Base-by-base conservation (phyloP, 1,140 invertebrate genomes). In the Latrodectus geometricus region DNA sequence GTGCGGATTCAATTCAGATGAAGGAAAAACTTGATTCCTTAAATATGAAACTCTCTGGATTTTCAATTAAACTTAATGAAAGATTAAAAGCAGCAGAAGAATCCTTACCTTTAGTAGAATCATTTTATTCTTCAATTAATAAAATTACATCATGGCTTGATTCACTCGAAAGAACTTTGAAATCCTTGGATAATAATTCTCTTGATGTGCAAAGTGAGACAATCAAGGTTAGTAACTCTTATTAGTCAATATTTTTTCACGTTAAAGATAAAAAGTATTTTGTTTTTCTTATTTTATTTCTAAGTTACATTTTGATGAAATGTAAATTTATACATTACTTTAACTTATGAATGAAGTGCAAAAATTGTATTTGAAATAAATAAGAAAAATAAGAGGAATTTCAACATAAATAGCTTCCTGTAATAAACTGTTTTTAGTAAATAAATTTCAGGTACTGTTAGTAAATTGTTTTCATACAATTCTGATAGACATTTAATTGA, bases 1-100 rank as follows among this genome's bases (percentile, higher is more conserved):
- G 94, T 84, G 96, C 97, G 90, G 97, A 98, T 92, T 97, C 97
- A 0, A 92, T 98, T 75, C 96, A 97, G 90, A 92, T 98, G 0
- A 98, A 99, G 91, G 96, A 98, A 89, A 98, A 98, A 91, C 91
- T 98, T 21, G 97, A 98, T 90, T 95, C 96, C 0, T 91, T 98
- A 17, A 96, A 97, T 90, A 92, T 96, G 54, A 93, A 97, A 54
- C 99, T 97, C 91, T 95, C 95, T 85, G 97, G 98, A 89, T 92
- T 98, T 0, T 96, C 95, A 3, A 94, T 94, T 35, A 94, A 95
- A 49, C 95, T 96, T 12, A 94, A 96, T 8, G 96, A 99, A 90
- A 92, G 97, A 17, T 91, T 98, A 48, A 95, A 95, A 90, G 94
- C 95, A 85, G 96, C 96, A 48, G 91, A 93, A 89, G 96, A 97